A percentile compares a stretch with the other conserved stretches of the same genome.
Conservation (phyloP, 2,113 vertebrate species). For the Festucalex cinctus region DNA sequence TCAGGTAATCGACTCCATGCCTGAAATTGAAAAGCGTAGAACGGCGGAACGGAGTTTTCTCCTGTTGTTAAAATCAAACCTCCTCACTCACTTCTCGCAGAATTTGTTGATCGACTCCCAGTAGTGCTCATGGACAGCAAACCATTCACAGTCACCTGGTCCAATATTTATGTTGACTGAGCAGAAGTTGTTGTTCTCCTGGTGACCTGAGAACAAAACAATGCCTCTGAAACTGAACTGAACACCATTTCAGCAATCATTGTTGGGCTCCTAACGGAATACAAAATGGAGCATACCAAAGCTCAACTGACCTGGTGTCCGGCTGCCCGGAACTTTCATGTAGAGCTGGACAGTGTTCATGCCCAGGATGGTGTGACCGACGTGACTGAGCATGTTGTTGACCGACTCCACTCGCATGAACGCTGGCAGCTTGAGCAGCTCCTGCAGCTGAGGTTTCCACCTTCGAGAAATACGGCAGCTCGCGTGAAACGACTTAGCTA, state of each 20-base stretch:
- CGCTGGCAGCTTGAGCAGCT: conserved; percentile 88
- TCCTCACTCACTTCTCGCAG: conserved; percentile 80
- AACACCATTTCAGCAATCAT: no score
- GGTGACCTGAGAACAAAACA: conserved; percentile 75
- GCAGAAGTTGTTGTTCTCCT: conserved; percentile 93
- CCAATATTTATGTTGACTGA: conserved; percentile 93
- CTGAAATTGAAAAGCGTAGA: conserved; percentile 51
- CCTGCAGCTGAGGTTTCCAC: conserved; percentile 91
- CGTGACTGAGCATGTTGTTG: conserved; percentile 92
- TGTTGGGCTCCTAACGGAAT: no score
- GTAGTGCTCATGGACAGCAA: conserved; percentile 88
- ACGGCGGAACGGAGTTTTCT: neutral
- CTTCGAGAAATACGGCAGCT: conserved; percentile 49
- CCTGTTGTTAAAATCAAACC: neutral
- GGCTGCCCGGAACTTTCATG: conserved; percentile 93
- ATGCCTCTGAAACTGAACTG: neutral
- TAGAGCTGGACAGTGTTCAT: conserved; percentile 97
- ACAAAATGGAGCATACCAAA: neutral
- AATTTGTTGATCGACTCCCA: conserved; percentile 86
- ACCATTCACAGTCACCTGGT: conserved; percentile 91
- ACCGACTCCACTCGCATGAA: conserved; percentile 92
- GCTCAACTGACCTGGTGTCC: conserved; percentile 80
- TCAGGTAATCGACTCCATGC: conserved; percentile 87
- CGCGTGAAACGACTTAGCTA: neutral
- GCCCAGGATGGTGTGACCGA: conserved; percentile 91